Conservation (phyloP, 2,797 vertebrate genomes). For the Thunnus albacares region DNA sequence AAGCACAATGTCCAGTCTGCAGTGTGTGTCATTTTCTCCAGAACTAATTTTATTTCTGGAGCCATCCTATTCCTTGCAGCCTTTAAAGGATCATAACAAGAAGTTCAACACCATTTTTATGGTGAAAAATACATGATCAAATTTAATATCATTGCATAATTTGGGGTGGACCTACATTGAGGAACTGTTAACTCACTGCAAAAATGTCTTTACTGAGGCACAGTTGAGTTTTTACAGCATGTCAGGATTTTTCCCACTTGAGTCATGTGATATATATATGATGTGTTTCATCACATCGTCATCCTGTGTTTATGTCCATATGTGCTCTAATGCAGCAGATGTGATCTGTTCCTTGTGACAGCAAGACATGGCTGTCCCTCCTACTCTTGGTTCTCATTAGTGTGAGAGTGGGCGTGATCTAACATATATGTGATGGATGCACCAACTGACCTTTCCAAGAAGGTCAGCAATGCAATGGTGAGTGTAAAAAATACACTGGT, state of each 20-base stretch:
- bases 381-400: conserved; percentile 43
- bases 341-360: conserved; percentile 51
- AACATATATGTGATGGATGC: conserved; percentile 26
- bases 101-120: conserved; percentile 7
- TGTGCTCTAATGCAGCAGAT: background rate
- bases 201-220: conserved; percentile 3
- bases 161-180: background rate
- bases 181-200: conserved; percentile 3
- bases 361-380: conserved; percentile 54
- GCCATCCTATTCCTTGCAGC: background rate
- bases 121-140: conserved; percentile 25
- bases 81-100: conserved; percentile 25
- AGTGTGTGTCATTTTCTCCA: conserved; percentile 39
- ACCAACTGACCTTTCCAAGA: conserved; percentile 12
- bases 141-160: conserved; percentile 24
- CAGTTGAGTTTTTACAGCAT: background rate
- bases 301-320: background rate
- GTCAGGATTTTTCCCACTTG: background rate
- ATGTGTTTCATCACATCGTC: background rate
- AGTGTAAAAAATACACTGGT: background rate
- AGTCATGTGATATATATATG: background rate
- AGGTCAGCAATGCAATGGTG: background rate
- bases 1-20: conserved; percentile 47
- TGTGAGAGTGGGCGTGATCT: conserved; percentile 42
- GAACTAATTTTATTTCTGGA: conserved; percentile 30